Evolutionary conservation across 2,888 invertebrate species (phyloP).

Genomic region (Camponotus fellah): DNA sequence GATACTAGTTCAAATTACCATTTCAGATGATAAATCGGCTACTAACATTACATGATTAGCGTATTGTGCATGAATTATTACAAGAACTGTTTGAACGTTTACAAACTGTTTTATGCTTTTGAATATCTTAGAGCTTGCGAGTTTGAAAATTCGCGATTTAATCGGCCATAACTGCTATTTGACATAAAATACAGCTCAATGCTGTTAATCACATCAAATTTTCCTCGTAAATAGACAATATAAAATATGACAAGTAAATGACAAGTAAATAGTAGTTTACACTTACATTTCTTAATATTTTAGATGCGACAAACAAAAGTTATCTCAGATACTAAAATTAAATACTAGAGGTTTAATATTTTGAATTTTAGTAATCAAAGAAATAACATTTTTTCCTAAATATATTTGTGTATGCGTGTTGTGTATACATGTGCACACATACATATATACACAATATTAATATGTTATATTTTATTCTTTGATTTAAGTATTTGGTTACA

Average conservation of each 20-base stretch:
- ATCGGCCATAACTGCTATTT: conserved; percentile 1
- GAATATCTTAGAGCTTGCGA: conserved; percentile 17
- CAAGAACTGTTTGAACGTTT: conserved; percentile 5
- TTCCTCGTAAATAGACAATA: conserved; percentile 2
- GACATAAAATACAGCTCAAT: conserved; percentile 17
- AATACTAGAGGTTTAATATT: conserved; percentile 34
- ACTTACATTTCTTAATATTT: background rate
- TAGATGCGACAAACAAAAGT: conserved; percentile 16
- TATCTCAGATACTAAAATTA: conserved; percentile 23
- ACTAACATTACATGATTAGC: conserved; percentile 9
- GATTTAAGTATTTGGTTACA: conserved; percentile 3
- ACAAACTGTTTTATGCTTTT: conserved; percentile 2
- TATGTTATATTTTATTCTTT: conserved; percentile 6
- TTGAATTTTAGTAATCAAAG: conserved; percentile 26
- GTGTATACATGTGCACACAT: background rate
- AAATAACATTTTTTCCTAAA: background rate
- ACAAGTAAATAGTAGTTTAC: conserved; percentile 15
- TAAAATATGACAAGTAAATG: conserved; percentile 20
- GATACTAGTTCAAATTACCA: conserved; percentile 19
- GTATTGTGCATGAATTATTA: conserved; percentile 12
- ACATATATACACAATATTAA: conserved; percentile 11
- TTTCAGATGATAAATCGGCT: background rate
- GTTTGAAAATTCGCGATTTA: background rate
- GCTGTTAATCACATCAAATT: background rate
- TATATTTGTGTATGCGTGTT: no score